phyloP scores from a whole-genome alignment of 2,888 invertebrate genomes.

The Monoplex corrugatus region DNA sequence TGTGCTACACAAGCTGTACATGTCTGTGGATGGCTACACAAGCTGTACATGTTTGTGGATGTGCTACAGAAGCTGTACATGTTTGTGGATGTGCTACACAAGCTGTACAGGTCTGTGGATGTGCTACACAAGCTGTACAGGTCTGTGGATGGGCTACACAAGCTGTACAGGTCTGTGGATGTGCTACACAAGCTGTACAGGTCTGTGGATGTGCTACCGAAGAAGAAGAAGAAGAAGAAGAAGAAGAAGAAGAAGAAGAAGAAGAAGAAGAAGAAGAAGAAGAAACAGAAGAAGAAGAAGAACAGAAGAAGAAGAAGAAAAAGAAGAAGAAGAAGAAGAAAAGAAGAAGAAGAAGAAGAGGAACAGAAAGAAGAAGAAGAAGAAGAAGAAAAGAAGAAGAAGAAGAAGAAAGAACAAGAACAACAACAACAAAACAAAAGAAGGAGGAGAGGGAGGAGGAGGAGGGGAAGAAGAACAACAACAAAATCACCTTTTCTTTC shows the following conservation, averaged over 20 bases:
- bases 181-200: no score
- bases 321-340: slow-evolving; percentile 24
- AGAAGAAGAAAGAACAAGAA: not conserved
- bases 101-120: no score
- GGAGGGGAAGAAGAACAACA: not conserved
- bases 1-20: no score
- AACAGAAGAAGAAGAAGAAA: slow-evolving; percentile 18
- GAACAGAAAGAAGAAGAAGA: slow-evolving; percentile 1
- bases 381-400: not conserved
- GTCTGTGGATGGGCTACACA: no score
- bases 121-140: no score
- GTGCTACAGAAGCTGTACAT: no score
- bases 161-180: no score
- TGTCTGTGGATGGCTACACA: no score
- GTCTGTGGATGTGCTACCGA: not conserved
- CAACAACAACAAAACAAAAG: not conserved
- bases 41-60: no score
- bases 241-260: slow-evolving; percentile 21
- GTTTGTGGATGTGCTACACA: no score
- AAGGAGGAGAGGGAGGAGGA: not conserved
- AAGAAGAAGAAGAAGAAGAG: slow-evolving; percentile 3
- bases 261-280: not conserved
- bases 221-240: slow-evolving; percentile 21
- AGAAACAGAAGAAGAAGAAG: not conserved
- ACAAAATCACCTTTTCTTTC: no score